phyloP scores from a whole-genome alignment of 2,113 vertebrate species.

The Stercorarius parasiticus region DNA sequence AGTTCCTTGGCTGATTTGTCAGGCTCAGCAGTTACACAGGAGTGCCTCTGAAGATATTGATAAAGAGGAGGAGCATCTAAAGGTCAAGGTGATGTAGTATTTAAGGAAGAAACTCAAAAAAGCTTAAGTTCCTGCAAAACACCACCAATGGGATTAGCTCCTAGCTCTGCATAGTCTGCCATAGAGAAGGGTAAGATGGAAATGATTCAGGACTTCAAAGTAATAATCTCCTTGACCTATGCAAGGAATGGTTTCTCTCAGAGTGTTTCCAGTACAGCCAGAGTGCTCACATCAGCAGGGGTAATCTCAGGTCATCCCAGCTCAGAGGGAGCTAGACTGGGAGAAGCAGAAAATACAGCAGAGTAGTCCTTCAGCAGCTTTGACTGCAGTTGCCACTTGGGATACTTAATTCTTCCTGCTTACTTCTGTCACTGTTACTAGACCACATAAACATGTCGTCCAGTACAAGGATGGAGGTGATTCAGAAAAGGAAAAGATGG shows the following conservation, averaged over 20 bases:
- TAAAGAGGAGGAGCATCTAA: neutral
- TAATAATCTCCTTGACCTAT: neutral
- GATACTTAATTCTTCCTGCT: neutral
- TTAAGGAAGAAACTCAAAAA: neutral
- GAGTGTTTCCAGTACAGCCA: neutral
- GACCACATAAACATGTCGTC: neutral
- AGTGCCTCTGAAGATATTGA: neutral
- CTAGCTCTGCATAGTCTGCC: neutral
- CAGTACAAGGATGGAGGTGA: neutral
- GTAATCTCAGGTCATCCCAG: neutral
- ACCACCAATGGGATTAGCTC: neutral
- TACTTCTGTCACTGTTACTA: neutral
- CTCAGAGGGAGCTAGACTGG: neutral
- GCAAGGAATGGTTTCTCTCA: neutral
- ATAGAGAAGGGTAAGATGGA: neutral
- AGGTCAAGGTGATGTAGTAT: neutral
- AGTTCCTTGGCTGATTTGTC: neutral
- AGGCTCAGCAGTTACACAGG: neutral
- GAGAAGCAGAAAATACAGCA: neutral
- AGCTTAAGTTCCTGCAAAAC: neutral
- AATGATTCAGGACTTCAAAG: neutral
- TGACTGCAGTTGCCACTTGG: neutral
- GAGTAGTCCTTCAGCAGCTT: neutral
- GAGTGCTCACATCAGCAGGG: neutral
- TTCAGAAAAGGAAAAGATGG: neutral